Base-by-base conservation (phyloP, 2,797 vertebrate species). In the Distichodus sexfasciatus region DNA sequence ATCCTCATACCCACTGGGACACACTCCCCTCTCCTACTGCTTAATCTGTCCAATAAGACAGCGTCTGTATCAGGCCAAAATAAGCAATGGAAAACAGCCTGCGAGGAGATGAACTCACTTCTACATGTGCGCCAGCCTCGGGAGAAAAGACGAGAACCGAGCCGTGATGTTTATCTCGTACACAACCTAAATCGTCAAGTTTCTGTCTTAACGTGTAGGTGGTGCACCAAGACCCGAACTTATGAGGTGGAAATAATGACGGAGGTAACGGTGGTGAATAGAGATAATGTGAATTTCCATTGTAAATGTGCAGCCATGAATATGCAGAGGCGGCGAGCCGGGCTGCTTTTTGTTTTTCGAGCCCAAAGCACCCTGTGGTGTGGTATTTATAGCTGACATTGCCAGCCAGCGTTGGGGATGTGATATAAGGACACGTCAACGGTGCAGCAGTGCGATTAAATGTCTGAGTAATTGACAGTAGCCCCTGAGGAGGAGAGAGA, bases 341-440 rank as follows among this genome's bases (percentile, higher is more conserved):
- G 48, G 36, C 69, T 60, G 70, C 75, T 76, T 73, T 76, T 71
- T n/a, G n/a, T 63, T 71, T 66, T 72, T 72, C 58, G 41, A 64
- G 76, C 73, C 64, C 73, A 61, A 29, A 68, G 70, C 79, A 69
- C 72, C 66, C 74, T 67, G 68, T 72, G 68, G 71, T 63, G 69
- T 60, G 44, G 65, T 82, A 82, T 82, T 79, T 82, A 77, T 82
- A 82, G 76, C 73, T 74, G 78, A 82, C 81, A 74, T 82, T 82
- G 76, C 77, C 76, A 75, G 78, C 62, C 70, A 69, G 54, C 36
- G 67, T 55, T 24, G 67, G 57, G 70, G n/a, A n/a, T 71, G 76
- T 80, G 69, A 79, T 74, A 67, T 80, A 82, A 82, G 81, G 74
- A 79, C 76, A 80, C 61, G n/a, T 72, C 76, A 69, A 68, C 46